Base-by-base conservation (phyloP, 2,797 vertebrate species). In the Cyclopterus lumpus region DNA sequence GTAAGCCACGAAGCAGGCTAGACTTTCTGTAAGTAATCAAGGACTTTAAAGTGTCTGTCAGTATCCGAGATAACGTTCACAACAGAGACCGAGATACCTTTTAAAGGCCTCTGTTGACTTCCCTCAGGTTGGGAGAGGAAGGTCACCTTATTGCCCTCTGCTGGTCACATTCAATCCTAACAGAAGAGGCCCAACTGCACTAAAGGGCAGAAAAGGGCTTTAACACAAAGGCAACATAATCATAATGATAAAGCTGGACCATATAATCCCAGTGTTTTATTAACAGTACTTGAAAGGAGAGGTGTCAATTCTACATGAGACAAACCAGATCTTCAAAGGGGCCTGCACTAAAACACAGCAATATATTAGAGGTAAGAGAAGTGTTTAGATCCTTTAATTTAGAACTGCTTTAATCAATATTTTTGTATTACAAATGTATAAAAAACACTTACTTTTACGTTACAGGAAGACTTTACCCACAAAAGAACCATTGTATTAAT, bases 141-240 rank as follows among this genome's bases (percentile, higher is more conserved):
- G 46, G 46, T 60, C 40, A 36, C 40, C 46, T 24, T 14, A 22
- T 18, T n/a, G 51, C 84, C 82, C 82, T 58, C 75, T 89, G 74
- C 76, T 88, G 85, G 86, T 62, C 59, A 67, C 40, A 67, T 46
- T 44, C 8, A 54, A 15, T 15, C 40, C 38, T 61, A 20, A 51
- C 16, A 2, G n/a, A 60, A 14, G n/a, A 80, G 22, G n/a, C 3
- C 11, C 20, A 30, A 32, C 6, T 42, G 14, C 44, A 58, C 48
- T 9, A 8, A 12, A 60, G 15, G 46, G 11, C 38, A 55, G 6
- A 26, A 20, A n/a, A 28, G 5, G 26, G 40, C 22, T 32, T 44
- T 5, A 61, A 59, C 2, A 7, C 16, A 30, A 75, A 7, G 15
- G 4, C 48, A 54, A 36, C 30, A 61, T 14, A 36, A 62, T 22